Percentiles rank a stretch among this genome's conserved stretches.
Evolutionary conservation across 2,113 vertebrate genomes (phyloP).

Genomic region (Nycticryphes semicollaris): DNA sequence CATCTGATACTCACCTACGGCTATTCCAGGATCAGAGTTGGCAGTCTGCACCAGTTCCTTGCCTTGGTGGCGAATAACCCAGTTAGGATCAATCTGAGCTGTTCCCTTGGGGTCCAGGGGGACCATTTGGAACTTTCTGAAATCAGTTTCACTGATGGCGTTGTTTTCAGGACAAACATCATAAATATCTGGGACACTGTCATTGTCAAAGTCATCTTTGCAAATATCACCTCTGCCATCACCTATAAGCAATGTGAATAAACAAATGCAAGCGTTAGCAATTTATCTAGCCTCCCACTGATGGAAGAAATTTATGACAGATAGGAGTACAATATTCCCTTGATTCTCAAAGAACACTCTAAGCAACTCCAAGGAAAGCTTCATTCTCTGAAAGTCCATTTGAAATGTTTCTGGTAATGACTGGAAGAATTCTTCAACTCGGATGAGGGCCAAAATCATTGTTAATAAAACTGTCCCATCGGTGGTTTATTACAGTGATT

Average conservation of each 20-base stretch:
- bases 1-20: slow-evolving; percentile 85
- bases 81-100: slow-evolving; percentile 97
- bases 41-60: slow-evolving; percentile 97
- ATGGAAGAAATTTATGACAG: background rate
- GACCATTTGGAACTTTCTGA: slow-evolving; percentile 99
- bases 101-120: slow-evolving; percentile 97
- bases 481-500: background rate
- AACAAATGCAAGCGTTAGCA: background rate
- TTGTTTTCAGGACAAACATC: slow-evolving; percentile 96
- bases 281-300: background rate
- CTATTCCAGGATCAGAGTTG: slow-evolving; percentile 97
- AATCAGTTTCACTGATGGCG: slow-evolving; percentile 93
- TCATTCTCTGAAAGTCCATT: background rate
- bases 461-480: background rate
- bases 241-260: slow-evolving; percentile 70
- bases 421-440: background rate
- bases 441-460: background rate
- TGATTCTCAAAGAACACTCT: background rate
- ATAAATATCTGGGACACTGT: slow-evolving; percentile 89
- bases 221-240: slow-evolving; percentile 95
- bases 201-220: slow-evolving; percentile 98
- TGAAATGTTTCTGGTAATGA: background rate
- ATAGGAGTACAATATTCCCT: background rate
- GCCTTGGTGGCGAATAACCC: slow-evolving; percentile 97
- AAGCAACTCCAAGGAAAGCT: background rate